Evolutionary conservation across 2,113 vertebrate genomes (phyloP), one percentile per base, ranked within the genome.

Genomic region (Epinephelus cyanopodus): DNA sequence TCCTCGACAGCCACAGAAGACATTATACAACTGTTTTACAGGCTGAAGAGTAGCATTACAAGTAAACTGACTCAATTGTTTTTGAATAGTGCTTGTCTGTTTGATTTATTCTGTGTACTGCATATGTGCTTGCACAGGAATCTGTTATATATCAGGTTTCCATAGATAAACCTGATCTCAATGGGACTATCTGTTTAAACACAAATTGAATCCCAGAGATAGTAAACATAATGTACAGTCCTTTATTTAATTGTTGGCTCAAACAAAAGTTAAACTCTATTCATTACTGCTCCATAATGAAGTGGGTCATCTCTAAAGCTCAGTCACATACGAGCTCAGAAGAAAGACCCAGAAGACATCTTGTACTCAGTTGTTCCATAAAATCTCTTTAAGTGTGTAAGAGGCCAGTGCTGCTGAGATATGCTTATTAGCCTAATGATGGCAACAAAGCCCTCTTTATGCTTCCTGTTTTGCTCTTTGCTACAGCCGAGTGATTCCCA

Each of bases 361-460:
- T 23, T 52, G 53, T 54, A 1, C 62, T 63, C 47, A 54, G 17
- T 56, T 72, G 48, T 62, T 67, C 81, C 66, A 75, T 45, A 45
- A 79, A 83, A 48, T 66, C 76, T 70, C 58, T 70, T 47, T 39
- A 61, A 74, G 70, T 52, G 54, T 67, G 11, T 37, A 7, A 47
- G 66, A 58, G 56, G 37, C 57, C 64, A 23, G n/a, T 27, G 57
- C 62, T 37, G 74, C 42, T 45, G 42, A 74, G 53, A 71, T 23
- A 42, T 8, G 8, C 60, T 71, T 79, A 71, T 75, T 62, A 48
- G 45, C 50, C 18, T 42, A 66, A 71, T 66, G 69, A 79, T 47
- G 18, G 50, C n/a, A 64, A 58, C 57, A 82, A 69, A 82, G 60
- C 45, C 18, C 67, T 76, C 52, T 45, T 74, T 50, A 69, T 10